These are phyloP conservation scores for Hystrix brachyura DNA, from an alignment of 2,113 vertebrate genomes.

Conservation along the genomic window DNA sequence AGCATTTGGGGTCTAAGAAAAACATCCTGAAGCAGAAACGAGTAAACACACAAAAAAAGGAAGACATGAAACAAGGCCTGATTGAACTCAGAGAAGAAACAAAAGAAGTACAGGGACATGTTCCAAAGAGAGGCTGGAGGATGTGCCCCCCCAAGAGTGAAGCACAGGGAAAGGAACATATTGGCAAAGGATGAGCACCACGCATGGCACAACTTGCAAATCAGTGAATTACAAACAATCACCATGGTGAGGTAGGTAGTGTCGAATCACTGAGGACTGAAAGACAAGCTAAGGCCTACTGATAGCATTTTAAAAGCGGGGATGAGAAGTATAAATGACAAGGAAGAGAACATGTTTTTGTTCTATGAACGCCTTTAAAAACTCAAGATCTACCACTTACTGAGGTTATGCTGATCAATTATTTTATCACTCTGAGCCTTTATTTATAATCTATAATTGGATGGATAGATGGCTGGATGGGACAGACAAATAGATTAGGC, in stretches of 20 bases:
- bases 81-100: background rate
- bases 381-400: background rate
- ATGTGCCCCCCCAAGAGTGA: background rate
- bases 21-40: constrained; percentile 5
- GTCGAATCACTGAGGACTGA: background rate
- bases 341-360: background rate
- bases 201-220: background rate
- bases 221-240: background rate
- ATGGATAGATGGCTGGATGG: background rate
- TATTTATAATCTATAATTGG: background rate
- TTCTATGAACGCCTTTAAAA: constrained; percentile 50
- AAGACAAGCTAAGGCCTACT: background rate
- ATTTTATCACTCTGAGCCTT: background rate
- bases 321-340: background rate
- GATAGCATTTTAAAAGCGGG: background rate
- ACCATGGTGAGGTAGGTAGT: background rate
- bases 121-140: background rate
- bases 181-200: background rate
- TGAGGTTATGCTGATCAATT: background rate
- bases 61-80: constrained; percentile 26
- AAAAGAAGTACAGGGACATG: background rate
- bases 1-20: constrained; percentile 1
- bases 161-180: background rate
- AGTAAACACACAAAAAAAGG: constrained; percentile 25
- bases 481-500: background rate